Evolutionary conservation across 2,113 vertebrate genomes (phyloP), one percentile per base, ranked within the genome.

Genomic region (Myxocyprinus asiaticus): DNA sequence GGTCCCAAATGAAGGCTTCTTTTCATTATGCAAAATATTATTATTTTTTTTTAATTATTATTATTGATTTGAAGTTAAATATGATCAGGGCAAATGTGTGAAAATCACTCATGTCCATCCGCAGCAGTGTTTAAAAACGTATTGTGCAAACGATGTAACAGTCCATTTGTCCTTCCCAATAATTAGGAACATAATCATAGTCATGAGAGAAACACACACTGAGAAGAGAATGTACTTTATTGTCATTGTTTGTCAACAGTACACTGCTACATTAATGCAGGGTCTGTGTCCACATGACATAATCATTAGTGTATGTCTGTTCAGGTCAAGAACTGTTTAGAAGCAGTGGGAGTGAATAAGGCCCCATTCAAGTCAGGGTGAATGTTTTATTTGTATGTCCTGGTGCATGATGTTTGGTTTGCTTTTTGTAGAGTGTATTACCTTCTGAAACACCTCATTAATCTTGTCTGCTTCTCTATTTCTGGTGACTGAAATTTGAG

Each of bases 401-500:
- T n/a, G 47, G 65, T 14, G 22, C 17, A 69, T 53, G 6, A 69
- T 53, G 47, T n/a, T n/a, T n/a, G n/a, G n/a, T n/a, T n/a, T n/a
- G n/a, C n/a, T n/a, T n/a, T n/a, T n/a, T n/a, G 10, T 53, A n/a
- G 8, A 44, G 22, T 43, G 11, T 50, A 90, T 90, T 92, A 98
- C 97, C 94, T 91, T 94, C 51, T 93, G 93, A 89, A 95, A 97
- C 17, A 88, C 86, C 33, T 95, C 94, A 0, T 90, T 92, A 79
- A 88, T 89, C 83, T 95, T 94, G 67, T 97, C 96, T 64, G 95
- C 87, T 65, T 97, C 95, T 74, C 97, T 96, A 74, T 98, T 99
- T 91, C 92, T 98, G 74, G 96, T 99, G 84, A 98, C 95, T 44
- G 97, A 91, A 85, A 99, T 98, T 92, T 98, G 97, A 81, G 97